Evolutionary conservation across 2,113 vertebrate species (phyloP).

Genomic region (Cebidichthys violaceus): DNA sequence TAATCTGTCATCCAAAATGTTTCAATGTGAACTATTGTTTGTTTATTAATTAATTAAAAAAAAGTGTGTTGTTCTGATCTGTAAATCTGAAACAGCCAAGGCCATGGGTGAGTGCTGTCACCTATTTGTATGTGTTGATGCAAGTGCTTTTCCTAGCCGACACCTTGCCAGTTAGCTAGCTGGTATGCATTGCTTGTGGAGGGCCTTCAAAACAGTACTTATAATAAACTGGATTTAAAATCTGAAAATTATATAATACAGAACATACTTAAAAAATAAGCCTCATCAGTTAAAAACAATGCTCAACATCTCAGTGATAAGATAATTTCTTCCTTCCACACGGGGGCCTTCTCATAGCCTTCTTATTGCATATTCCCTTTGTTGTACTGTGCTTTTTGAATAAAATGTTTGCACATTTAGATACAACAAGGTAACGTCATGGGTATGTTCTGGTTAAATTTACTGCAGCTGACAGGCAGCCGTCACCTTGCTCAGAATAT

Average conservation of each 20-base stretch:
- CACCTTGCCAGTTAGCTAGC: background rate
- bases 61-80: background rate
- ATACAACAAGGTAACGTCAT: conserved; percentile 46
- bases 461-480: conserved; percentile 62
- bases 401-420: conserved; percentile 10
- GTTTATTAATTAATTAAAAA: background rate
- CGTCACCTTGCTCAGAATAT: conserved; percentile 71
- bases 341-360: background rate
- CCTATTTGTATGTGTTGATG: conserved; percentile 23
- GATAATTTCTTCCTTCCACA: background rate
- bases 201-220: conserved; percentile 7
- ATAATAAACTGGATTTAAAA: conserved; percentile 1
- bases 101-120: background rate
- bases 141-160: background rate
- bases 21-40: background rate
- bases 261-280: background rate
- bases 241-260: background rate
- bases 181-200: background rate
- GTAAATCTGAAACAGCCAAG: background rate
- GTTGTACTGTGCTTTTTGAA: conserved; percentile 6
- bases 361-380: background rate
- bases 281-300: background rate
- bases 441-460: conserved; percentile 54
- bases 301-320: background rate
- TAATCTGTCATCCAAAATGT: background rate